Evolutionary conservation across 2,888 invertebrate species (phyloP).

Genomic region (Mimumesa dahlbomi): DNA sequence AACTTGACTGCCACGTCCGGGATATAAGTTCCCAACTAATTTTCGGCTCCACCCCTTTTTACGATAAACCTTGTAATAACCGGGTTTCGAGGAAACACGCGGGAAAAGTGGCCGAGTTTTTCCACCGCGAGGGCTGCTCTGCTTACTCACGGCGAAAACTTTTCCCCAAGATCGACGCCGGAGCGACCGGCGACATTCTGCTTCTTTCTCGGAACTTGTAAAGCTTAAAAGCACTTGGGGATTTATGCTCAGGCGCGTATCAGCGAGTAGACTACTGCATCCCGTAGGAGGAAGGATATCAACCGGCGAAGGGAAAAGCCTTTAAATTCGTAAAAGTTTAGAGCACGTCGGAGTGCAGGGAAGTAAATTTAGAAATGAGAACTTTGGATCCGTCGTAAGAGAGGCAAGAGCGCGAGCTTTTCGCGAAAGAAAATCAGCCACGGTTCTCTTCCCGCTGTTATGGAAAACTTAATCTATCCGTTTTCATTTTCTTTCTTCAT

Average conservation of each 20-base stretch:
- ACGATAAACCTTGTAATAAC: slow-evolving; percentile 58
- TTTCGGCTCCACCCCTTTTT: slow-evolving; percentile 58
- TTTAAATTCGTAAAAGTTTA: slow-evolving; percentile 59
- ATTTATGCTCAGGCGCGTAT: slow-evolving; percentile 61
- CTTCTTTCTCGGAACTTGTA: slow-evolving; percentile 61
- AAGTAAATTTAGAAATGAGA: slow-evolving; percentile 54
- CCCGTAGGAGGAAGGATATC: slow-evolving; percentile 35
- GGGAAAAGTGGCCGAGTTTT: slow-evolving; percentile 28
- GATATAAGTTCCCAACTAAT: slow-evolving; percentile 59
- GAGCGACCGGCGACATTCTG: slow-evolving; percentile 52
- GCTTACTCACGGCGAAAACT: slow-evolving; percentile 45
- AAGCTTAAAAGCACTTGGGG: slow-evolving; percentile 67
- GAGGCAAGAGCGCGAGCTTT: slow-evolving; percentile 5
- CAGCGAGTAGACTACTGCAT: slow-evolving; percentile 52
- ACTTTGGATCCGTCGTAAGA: slow-evolving; percentile 43
- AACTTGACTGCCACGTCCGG: slow-evolving; percentile 2
- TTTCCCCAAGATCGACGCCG: slow-evolving; percentile 61
- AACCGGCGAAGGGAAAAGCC: slow-evolving; percentile 41
- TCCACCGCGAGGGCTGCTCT: slow-evolving; percentile 30
- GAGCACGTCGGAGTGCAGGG: slow-evolving; percentile 40
- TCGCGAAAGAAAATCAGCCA: slow-evolving; percentile 27
- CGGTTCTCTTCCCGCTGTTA: too few relatives aligned
- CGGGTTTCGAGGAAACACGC: slow-evolving; percentile 5
- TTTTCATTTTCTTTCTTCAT: too few relatives aligned
- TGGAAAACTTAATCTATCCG: too few relatives aligned